Base-by-base conservation (phyloP, 1,140 invertebrate genomes). In the Oedothorax gibbosus region DNA sequence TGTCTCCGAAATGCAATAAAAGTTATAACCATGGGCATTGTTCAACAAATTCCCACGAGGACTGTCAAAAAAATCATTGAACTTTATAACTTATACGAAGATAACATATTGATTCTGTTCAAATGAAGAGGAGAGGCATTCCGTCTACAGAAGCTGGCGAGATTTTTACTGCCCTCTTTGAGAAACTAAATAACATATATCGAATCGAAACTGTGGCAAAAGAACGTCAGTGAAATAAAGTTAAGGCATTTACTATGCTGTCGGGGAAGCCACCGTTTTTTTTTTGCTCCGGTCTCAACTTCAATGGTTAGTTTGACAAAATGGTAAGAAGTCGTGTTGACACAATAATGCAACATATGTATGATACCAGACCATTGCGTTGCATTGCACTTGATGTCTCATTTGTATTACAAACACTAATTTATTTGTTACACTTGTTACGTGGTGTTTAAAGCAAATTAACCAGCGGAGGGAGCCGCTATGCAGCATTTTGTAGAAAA, bases 211-310 rank as follows among this genome's bases (percentile, higher is more conserved):
- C 62, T 65, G 73, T 60, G 53, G 60, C 57, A 18, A 49, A 68
- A 65, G 51, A 51, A 11, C 75, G 21, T 54, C 15, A 51, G 75
- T 57, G 62, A 77, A 77, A 64, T 65, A 77, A 77, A 64, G 75
- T 77, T 77, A 77, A 21, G 20, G 60, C 62, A 77, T 54, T 77
- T 77, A 62, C 60, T 77, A 77, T 77, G 75, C 75, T 77, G 62
- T 50, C 50, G 53, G 21, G 57, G 75, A 50, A 64, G 14, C 18
- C n/a, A 9, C 50, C n/a, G 62, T 64, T 51, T 62, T 18, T n/a
- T 18, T 77, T 77, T 77, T 77, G 35, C 21, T 50, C 35, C 60
- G 14, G 21, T 77, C 62, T 77, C 53, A 62, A 77, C 50, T 77
- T 35, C 35, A 35, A 35, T 35, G 35, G 35, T 35, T 35, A 35